Conservation (phyloP, 2,797 vertebrate genomes). For the Gymnothorax javanicus region DNA sequence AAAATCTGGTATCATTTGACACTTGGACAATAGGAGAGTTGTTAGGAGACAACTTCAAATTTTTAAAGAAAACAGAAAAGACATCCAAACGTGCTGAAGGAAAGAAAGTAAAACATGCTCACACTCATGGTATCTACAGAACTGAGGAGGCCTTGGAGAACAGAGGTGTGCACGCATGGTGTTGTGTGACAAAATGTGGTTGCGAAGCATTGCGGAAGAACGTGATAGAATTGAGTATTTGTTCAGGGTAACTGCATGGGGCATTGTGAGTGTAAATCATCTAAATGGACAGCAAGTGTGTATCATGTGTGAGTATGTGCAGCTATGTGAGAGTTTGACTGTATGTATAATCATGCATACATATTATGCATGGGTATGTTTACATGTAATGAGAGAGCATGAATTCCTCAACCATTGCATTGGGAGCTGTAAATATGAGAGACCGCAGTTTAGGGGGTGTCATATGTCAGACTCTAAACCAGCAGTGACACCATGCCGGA, state of each 20-base stretch:
- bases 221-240: not conserved
- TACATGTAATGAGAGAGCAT: not conserved
- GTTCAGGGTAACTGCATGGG: not conserved
- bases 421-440: not conserved
- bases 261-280: not conserved
- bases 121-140: not conserved
- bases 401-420: not conserved
- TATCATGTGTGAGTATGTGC: not conserved
- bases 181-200: not conserved
- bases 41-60: not conserved
- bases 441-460: not conserved
- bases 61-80: too few relatives aligned
- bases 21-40: not conserved
- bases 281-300: not conserved
- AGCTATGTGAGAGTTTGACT: too few relatives aligned
- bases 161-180: not conserved
- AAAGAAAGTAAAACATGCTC: not conserved
- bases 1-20: not conserved
- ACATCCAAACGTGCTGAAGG: not conserved
- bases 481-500: too few relatives aligned
- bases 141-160: not conserved
- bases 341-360: not conserved
- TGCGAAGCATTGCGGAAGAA: not conserved
- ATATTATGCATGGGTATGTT: not conserved
- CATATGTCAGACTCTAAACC: not conserved